Base-by-base conservation (phyloP, 2,888 invertebrate genomes). In the Priocnemis perturbator region DNA sequence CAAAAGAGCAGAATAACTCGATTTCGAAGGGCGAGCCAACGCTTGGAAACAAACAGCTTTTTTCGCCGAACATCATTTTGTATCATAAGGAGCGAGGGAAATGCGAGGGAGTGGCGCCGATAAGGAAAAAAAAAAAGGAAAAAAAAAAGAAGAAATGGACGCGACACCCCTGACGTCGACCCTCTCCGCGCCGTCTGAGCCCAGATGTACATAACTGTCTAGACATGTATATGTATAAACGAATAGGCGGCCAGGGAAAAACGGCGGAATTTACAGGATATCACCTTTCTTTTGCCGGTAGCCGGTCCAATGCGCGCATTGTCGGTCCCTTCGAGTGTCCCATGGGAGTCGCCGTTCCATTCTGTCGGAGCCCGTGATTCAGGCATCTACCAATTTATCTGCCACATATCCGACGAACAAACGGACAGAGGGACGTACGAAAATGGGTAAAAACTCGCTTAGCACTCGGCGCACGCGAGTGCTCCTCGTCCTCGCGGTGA, bases 301-400 rank as follows among this genome's bases (percentile, higher is more conserved):
- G 23, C 11, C 61, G 61, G 45, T 64, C 37, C 61, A 47, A 52
- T 58, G 45, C 58, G n/a, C 58, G 58, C 44, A 58, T 58, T 58
- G 58, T 58, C 44, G 19, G 20, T 44, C 20, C 14, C 58, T 44
- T 58, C 58, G 58, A 44, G 57, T 23, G 44, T 71, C 71, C 71
- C 71, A 55, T 20, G 72, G 21, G 72, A 69, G 60, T 58, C 66
- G 52, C 30, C 23, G 45, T 2, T 47, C 60, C 52, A 69, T 69
- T 72, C 69, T 58, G 45, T 11, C 59, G 59, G 21, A 50, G 52
- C 37, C 59, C 64, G 59, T 69, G 69, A 72, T 72, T 72, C 69
- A 37, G 65, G 63, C 60, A 66, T 66, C 63, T 60, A 60, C 47
- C 72, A 69, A 72, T 69, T 72, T 69, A 72, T 69, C 64, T 69